Evolutionary conservation across 1,140 invertebrate genomes (phyloP), one percentile per base, ranked within the genome.

Genomic region (Panagrolaimus sp.): DNA sequence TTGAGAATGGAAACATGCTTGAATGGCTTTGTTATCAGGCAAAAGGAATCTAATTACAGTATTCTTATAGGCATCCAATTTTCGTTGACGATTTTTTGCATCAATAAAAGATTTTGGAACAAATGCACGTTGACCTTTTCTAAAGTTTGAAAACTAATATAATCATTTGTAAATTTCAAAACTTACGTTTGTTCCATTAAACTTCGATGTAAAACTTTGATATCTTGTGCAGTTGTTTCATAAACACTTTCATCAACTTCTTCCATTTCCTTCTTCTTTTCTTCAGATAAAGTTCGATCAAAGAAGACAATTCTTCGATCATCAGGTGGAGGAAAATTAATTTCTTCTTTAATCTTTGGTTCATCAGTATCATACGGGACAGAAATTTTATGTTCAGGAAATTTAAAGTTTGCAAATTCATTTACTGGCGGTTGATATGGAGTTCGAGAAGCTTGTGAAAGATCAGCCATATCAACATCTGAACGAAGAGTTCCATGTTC

Each of bases 401-500:
- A 70, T 55, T 70, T 70, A 55, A 70, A 70, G 15, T 70, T 67
- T 8, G 63, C 63, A 55, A 70, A 70, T 26, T 68, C 65, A 38
- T 64, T 68, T 52, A 68, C 52, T 26, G 52, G 52, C 5, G 52
- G 52, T 26, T 26, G 21, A 58, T 26, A 58, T 1, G 52, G 52
- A 5, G 21, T 21, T 58, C 52, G 52, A 5, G 52, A 21, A 28
- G 52, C 52, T 2, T 58, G 21, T 9, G 67, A 43, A n/a, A 45
- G n/a, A 63, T 68, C 46, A 15, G 32, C 10, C 43, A 46, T 46
- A n/a, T 47, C 24, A 43, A 67, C 43, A 48, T 70, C 26, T 12
- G 58, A 21, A 15, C 43, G 10, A 8, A 70, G 21, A 17, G 15
- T 66, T 12, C 63, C 68, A 24, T 24, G 21, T 8, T 68, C 45